Evolutionary conservation across 2,113 vertebrate species (phyloP), one percentile per base, ranked within the genome.

Genomic region (Irena cyanogastra): DNA sequence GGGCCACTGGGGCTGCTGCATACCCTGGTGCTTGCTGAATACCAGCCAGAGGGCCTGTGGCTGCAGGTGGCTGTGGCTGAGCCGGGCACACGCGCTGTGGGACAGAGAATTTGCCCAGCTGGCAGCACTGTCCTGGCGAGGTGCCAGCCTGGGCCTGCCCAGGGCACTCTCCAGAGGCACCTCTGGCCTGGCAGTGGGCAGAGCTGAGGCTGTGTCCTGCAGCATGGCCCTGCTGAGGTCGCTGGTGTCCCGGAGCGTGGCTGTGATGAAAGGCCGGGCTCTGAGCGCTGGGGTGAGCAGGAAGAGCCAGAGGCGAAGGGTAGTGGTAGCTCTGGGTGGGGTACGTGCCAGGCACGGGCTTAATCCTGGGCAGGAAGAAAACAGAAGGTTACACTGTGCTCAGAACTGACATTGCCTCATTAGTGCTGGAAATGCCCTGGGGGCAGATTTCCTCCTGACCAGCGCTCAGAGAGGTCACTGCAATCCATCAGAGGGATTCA

Each of bases 301-400:
- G 96, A 82, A 86, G 56, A 81, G 59, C 83, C 0, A 44, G 71
- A 65, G 96, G 70, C 3, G 91, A 86, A 64, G 97, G 87, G 70
- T 89, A 78, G 77, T 72, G 88, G 96, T 96, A 95, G 47, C 75
- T 98, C 84, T 98, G 98, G 5, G 97, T 98, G 44, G 98, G 98
- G 64, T 98, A 98, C 14, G 98, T 53, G 21, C 98, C 98, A 1
- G 97, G 97, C 6, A 61, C 65, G 4, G 97, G 94, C 42, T 96
- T 98, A 75, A 97, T 78, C 95, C 98, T 98, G 61, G 93, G 94
- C 37, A 72, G 76, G 84, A 94, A 60, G 92, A 94, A 96, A 83
- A 93, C 60, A 85, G 49, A 86, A 4, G 22, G 64, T 96, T 74
- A 95, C 50, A 37, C 31, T 24, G 47, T 53, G 49, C 30, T 72